A percentile compares a stretch with the other conserved stretches of the same genome.
phyloP scores from a whole-genome alignment of 2,113 vertebrate genomes.

The Myotis davidii region DNA sequence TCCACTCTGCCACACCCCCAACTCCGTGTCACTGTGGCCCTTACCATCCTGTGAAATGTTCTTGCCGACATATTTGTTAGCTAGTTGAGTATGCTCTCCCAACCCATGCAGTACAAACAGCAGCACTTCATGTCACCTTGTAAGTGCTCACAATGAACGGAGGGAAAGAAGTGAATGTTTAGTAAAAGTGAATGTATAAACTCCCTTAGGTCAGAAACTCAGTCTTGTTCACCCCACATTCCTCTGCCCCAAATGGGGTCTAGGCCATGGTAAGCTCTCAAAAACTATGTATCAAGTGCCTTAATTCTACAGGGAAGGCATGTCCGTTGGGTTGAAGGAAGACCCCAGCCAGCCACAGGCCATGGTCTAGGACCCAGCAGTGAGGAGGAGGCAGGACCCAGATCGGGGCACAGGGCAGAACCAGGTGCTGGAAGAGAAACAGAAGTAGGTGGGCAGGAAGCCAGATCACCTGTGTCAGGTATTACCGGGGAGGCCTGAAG shows the following conservation, averaged over 20 bases:
- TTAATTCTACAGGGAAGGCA: neutral
- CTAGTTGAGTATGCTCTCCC: neutral
- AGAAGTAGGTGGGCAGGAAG: neutral
- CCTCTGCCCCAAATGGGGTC: neutral
- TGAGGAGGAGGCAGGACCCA: neutral
- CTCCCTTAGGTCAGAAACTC: neutral
- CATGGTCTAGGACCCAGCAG: neutral
- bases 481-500: neutral
- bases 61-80: neutral
- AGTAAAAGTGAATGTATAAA: neutral
- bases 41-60: neutral
- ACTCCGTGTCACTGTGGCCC: neutral
- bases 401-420: neutral
- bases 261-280: neutral
- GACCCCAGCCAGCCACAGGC: neutral
- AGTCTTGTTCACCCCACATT: neutral
- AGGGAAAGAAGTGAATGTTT: neutral
- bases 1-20: accelerated
- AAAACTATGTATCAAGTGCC: neutral
- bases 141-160: neutral
- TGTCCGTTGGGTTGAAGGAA: neutral
- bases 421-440: neutral
- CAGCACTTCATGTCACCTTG: accelerated
- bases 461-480: neutral
- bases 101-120: neutral